A percentile compares a stretch with the other conserved stretches of the same genome.
Evolutionary conservation across 2,888 invertebrate species (phyloP).

Genomic region (Hydroisotoma schaefferi): DNA sequence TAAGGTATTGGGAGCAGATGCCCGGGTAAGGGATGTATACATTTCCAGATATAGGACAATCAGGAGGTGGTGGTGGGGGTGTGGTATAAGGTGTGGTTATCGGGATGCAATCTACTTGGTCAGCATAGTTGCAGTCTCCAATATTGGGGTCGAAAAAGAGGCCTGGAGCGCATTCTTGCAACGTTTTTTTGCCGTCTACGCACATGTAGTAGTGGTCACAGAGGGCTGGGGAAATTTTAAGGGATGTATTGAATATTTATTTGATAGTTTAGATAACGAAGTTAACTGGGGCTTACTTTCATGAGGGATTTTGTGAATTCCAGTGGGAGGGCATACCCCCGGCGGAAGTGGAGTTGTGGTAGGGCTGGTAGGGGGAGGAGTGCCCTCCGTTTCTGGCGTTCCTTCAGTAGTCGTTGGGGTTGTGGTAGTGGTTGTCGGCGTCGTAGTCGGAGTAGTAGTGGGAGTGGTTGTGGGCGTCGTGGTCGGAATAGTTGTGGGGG

Average conservation of each 20-base stretch:
- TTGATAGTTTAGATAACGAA: not conserved
- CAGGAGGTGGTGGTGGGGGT: not conserved
- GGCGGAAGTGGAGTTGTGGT: slow-evolving; percentile 20
- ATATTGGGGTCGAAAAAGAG: not conserved
- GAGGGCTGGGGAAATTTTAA: not conserved
- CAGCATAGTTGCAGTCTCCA: not conserved
- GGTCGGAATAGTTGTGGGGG: not conserved
- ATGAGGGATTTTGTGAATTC: slow-evolving; percentile 21
- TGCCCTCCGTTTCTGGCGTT: slow-evolving; percentile 49
- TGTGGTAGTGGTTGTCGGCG: too few relatives aligned
- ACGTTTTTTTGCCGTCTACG: not conserved
- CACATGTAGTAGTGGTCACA: not conserved
- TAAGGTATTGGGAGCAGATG: not conserved
- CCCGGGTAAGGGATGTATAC: not conserved
- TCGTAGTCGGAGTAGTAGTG: too few relatives aligned
- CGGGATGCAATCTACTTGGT: not conserved
- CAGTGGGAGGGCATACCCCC: slow-evolving; percentile 21
- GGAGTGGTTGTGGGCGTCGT: not conserved
- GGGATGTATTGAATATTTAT: too few relatives aligned
- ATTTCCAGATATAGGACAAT: not conserved
- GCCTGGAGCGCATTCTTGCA: not conserved
- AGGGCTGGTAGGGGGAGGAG: slow-evolving; percentile 39
- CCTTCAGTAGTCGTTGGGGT: slow-evolving; percentile 40
- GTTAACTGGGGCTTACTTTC: slow-evolving; percentile 18
- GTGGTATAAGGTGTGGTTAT: not conserved